Base-by-base conservation (phyloP, 2,888 invertebrate species). In the Lepidocyrtinus sp. region DNA sequence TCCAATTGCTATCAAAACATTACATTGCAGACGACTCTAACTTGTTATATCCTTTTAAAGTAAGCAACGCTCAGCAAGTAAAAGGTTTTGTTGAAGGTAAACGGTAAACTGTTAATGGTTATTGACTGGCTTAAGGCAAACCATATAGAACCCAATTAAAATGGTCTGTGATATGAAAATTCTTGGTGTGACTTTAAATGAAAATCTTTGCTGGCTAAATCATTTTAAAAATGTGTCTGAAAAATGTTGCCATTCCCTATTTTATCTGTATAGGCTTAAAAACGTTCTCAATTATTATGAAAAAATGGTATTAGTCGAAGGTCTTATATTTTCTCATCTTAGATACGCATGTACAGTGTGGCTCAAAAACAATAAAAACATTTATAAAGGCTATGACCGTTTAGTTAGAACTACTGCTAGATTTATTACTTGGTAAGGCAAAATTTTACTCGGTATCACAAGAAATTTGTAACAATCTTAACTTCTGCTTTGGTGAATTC, bases 101-200 rank as follows among this genome's bases (percentile, higher is more conserved):
- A n/a, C 26, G 0, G 1, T 19, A 67, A 75, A n/a, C 26, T 75
- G n/a, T 3, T 15, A 2, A 17, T 2, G 17, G 27, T 75, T 7
- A 3, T 1, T 36, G 15, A 59, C 25, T 75, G 75, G 65, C 7
- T 74, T 2, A 7, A 9, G 1, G 2, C 0, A 1, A 74, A 64
- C 25, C 26, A 50, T 21, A 21, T 75, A 12, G 2, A 26, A 22
- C 59, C 55, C 0, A 75, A 75, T 22, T 36, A 36, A 59, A 59
- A 59, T 59, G 3, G 59, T 59, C 1, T 50, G 22, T 24, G 12
- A 26, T 21, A 36, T 67, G 0, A 67, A 67, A 21, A 59, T 75
- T 25, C 74, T 75, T 19, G 74, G 74, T 9, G 12, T 75, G 27
- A 46, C 21, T 21, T 17, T 75, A 67, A 36, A 67, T 59, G 64